Conservation (phyloP, 2,888 invertebrate genomes). For the Anthophora plumipes region DNA sequence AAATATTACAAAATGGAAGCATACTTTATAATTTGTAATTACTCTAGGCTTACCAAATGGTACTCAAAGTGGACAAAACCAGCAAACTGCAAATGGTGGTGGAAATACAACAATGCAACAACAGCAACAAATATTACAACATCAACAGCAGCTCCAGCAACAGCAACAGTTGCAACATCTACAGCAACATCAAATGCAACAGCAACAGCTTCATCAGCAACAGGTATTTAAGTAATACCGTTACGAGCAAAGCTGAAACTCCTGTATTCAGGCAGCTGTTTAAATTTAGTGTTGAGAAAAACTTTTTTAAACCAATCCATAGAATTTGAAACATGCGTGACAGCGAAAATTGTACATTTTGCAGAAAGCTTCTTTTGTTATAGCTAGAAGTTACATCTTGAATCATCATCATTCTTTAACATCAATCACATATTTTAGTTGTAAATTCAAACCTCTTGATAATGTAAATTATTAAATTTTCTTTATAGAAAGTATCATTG, state of each 20-base stretch:
- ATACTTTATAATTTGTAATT: constrained; percentile 11
- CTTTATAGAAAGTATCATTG: constrained; percentile 34
- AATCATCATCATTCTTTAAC: constrained; percentile 15
- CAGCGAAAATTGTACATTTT: constrained; percentile 31
- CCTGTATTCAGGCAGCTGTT: constrained; percentile 43
- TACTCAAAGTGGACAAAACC: constrained; percentile 78
- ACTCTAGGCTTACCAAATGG: constrained; percentile 79
- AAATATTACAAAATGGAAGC: neutral
- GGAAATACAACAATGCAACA: constrained; percentile 77
- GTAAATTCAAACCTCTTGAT: constrained; percentile 33
- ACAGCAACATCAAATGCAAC: constrained; percentile 85
- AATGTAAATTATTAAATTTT: constrained; percentile 48
- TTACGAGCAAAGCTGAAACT: constrained; percentile 60
- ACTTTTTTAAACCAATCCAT: constrained; percentile 21
- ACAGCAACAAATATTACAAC: constrained; percentile 79
- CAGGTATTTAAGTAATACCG: constrained; percentile 84
- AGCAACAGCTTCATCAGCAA: constrained; percentile 87
- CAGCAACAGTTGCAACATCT: constrained; percentile 87
- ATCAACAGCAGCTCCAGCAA: constrained; percentile 76
- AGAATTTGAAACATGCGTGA: constrained; percentile 11
- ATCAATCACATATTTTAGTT: constrained; percentile 26
- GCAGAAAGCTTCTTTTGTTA: constrained; percentile 27
- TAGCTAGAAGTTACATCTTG: constrained; percentile 34
- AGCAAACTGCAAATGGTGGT: constrained; percentile 77
- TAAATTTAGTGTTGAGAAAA: constrained; percentile 30